Base-by-base conservation (phyloP, 2,888 invertebrate species). In the Anthophora plumipes region DNA sequence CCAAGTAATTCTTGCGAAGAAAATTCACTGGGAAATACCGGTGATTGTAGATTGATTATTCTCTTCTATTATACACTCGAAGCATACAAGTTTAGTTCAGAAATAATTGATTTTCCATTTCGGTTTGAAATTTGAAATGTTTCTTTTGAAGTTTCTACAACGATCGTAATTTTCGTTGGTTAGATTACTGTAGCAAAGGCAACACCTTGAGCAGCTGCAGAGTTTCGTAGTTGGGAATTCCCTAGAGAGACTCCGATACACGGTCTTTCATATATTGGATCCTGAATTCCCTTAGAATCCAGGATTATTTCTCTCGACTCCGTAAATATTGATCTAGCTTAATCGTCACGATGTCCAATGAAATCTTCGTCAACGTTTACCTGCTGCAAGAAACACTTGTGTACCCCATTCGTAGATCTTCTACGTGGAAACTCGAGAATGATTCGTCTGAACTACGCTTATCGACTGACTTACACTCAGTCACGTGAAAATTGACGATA, bases 231-330 rank as follows among this genome's bases (percentile, higher is more conserved):
- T 22, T 14, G 12, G n/a, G 1, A 22, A 66, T 37, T 70, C 70
- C 25, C 50, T n/a, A n/a, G 9, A n/a, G 9, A 14, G 41, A 48
- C 25, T n/a, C n/a, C 60, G 77, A 68, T 55, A 57, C 76, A 68
- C 22, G 17, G 41, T 50, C 55, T 78, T 75, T 43, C 77, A 63
- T 75, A 75, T 75, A 75, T 63, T 63, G 68, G 43, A 63, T 41
- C 68, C n/a, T 39, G 46, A 61, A 68, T 75, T 75, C 50, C 50
- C 55, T 25, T 25, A 6, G 54, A 57, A 46, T 75, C 77, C 25
- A 50, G 63, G 61, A 63, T 68, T 71, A 68, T 75, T 63, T 57
- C 68, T 37, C 68, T 43, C 77, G 31, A 14, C 68, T 50, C 55
- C 17, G 48, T 55, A 63, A 68, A 75, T 43, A 63, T 75, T 75